A percentile compares a stretch with the other conserved stretches of the same genome.
These are phyloP conservation scores for Hydractinia echinata DNA, from an alignment of 30 jellyfish, hydroid and myxozoan genomes.

Conservation along the genomic window DNA sequence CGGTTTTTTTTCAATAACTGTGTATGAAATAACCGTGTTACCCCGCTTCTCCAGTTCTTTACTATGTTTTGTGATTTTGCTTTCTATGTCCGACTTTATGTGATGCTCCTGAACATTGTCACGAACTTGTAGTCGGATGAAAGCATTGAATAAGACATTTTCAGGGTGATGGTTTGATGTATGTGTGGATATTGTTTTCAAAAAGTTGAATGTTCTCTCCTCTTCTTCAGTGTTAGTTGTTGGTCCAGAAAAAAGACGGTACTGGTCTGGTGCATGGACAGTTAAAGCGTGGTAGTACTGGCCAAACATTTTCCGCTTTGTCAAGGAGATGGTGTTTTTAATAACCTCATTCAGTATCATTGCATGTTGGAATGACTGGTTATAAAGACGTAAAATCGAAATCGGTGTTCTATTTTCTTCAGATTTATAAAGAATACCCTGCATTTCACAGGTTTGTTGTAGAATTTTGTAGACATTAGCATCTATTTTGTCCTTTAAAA, in stretches of 20 bases:
- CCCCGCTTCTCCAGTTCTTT: background rate
- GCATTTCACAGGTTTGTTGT: slow-evolving; percentile 2
- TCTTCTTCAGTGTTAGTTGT: slow-evolving; percentile 24
- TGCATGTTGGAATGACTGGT: slow-evolving; percentile 19
- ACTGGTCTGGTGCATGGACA: slow-evolving; percentile 18
- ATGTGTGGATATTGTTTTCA: slow-evolving; percentile 4
- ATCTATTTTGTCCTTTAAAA: slow-evolving; percentile 14
- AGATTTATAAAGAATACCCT: slow-evolving; percentile 18
- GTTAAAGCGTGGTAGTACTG: slow-evolving; percentile 24
- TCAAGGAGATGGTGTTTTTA: slow-evolving; percentile 11
- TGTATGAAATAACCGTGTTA: background rate
- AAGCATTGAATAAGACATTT: slow-evolving; percentile 9
- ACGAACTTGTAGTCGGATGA: slow-evolving; percentile 28
- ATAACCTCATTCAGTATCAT: slow-evolving; percentile 10
- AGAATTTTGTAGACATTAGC: slow-evolving; percentile 4
- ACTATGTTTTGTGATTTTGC: background rate
- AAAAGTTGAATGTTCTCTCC: slow-evolving; percentile 29
- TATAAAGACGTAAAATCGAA: slow-evolving; percentile 17
- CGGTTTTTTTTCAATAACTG: background rate
- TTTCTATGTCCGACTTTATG: background rate
- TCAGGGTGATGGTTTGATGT: slow-evolving; percentile 32
- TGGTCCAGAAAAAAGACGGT: background rate
- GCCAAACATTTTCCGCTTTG: slow-evolving; percentile 21
- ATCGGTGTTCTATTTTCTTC: slow-evolving; percentile 18
- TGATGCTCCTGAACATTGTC: background rate